Percentiles rank a stretch among this genome's conserved stretches.
phyloP scores from a whole-genome alignment of 2,888 invertebrate species.

The Drosophila siamana region DNA sequence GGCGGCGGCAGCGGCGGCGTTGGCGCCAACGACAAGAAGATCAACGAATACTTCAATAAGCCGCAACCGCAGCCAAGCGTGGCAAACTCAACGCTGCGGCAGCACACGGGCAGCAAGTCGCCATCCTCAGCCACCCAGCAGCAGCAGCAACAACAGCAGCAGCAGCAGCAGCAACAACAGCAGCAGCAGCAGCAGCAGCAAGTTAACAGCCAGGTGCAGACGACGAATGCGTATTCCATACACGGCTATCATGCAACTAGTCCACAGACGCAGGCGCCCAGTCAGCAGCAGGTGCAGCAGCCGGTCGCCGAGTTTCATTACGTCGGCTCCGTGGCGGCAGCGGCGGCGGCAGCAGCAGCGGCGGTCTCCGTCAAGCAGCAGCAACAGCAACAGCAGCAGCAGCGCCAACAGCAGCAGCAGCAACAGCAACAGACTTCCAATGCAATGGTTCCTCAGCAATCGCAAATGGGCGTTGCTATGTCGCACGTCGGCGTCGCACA shows the following conservation, averaged over 20 bases:
- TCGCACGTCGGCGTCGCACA: conserved; percentile 66
- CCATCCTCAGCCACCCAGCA: conserved; percentile 51
- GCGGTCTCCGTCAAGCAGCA: conserved; percentile 65
- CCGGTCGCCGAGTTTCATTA: conserved; percentile 46
- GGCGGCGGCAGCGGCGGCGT: conserved; percentile 86
- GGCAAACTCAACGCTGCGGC: conserved; percentile 42
- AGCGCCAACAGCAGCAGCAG: conserved; percentile 78
- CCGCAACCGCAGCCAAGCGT: conserved; percentile 50
- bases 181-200: conserved; percentile 75
- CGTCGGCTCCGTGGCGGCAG: conserved; percentile 70
- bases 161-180: conserved; percentile 71
- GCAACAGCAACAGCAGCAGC: conserved; percentile 57
- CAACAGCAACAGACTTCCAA: conserved; percentile 85
- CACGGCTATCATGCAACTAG: conserved; percentile 85
- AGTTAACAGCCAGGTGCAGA: conserved; percentile 86
- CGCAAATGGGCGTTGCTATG: conserved; percentile 78
- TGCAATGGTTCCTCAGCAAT: conserved; percentile 85
- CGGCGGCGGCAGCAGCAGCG: conserved; percentile 53
- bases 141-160: conserved; percentile 17
- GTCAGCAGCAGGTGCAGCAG: conserved; percentile 57
- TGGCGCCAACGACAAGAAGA: conserved; percentile 90
- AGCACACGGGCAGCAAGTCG: conserved; percentile 53
- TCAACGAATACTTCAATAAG: conserved; percentile 95
- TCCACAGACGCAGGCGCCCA: conserved; percentile 83
- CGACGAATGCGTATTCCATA: conserved; percentile 91